Conservation (phyloP, 2,113 vertebrate genomes). For the Malurus alboscapulatus region DNA sequence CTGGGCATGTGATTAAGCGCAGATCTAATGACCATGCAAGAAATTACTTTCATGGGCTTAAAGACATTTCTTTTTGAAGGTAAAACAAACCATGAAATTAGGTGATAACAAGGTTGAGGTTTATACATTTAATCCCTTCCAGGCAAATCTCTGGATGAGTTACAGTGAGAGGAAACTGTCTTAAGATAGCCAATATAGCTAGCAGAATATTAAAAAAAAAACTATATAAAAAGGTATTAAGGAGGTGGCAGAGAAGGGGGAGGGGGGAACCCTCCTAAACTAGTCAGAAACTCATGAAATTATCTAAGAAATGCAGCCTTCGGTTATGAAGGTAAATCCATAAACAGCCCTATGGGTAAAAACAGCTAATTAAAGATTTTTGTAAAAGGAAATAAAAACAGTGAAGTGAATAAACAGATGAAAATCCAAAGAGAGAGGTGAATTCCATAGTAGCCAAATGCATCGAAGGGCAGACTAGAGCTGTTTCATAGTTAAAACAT, state of each 20-base stretch:
- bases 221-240: background rate
- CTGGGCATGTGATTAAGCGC: background rate
- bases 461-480: background rate
- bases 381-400: background rate
- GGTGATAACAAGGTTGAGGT: background rate
- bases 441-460: background rate
- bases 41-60: conserved; percentile 35
- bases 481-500: background rate
- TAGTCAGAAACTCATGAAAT: conserved; percentile 3
- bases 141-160: conserved; percentile 12
- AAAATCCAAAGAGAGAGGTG: background rate
- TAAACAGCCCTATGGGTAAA: background rate
- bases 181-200: background rate
- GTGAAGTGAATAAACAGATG: background rate
- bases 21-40: background rate
- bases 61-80: conserved; percentile 20
- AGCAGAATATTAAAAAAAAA: background rate
- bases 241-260: background rate
- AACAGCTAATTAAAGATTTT: background rate
- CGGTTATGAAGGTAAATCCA: background rate
- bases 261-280: background rate
- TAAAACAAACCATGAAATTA: conserved; percentile 52
- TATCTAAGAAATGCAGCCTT: background rate
- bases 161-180: background rate
- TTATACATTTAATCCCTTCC: conserved; percentile 17